Evolutionary conservation across 2,888 invertebrate genomes (phyloP).

Genomic region (Rhagonycha fulva): DNA sequence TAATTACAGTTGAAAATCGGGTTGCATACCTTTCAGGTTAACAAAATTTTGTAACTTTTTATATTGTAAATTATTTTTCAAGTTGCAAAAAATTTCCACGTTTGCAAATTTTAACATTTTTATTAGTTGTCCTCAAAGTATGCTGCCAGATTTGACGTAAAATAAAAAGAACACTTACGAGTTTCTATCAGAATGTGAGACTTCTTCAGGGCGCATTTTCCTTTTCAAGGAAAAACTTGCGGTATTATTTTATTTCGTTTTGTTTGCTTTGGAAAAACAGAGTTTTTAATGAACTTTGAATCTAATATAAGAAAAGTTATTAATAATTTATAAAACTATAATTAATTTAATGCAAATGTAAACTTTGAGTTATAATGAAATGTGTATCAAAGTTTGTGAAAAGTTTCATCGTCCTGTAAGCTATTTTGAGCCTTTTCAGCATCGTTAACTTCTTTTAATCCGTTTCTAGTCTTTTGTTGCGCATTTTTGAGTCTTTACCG

Average conservation of each 20-base stretch:
- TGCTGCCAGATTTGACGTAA: too few relatives aligned
- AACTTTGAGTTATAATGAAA: background rate
- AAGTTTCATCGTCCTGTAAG: conserved; percentile 1
- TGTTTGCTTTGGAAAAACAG: background rate
- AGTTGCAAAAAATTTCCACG: too few relatives aligned
- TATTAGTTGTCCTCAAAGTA: too few relatives aligned
- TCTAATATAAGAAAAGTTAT: background rate
- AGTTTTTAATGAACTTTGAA: background rate
- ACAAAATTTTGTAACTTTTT: too few relatives aligned
- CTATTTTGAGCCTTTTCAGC: conserved; percentile 12
- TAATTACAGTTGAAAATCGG: too few relatives aligned
- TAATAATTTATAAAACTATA: background rate
- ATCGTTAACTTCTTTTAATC: conserved; percentile 14
- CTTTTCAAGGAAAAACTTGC: background rate
- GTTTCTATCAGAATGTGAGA: too few relatives aligned
- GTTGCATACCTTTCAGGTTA: too few relatives aligned
- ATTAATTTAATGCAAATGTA: background rate
- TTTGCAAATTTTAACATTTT: too few relatives aligned
- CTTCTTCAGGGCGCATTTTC: too few relatives aligned
- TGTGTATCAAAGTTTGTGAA: background rate
- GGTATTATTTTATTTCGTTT: background rate
- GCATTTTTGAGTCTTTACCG: conserved; percentile 1
- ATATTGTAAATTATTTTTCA: too few relatives aligned
- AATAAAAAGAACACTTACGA: too few relatives aligned
- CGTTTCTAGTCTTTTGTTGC: conserved; percentile 8